These are phyloP conservation scores for Listronotus bonariensis DNA, from an alignment of 1,140 invertebrate species.

Conservation along the genomic window DNA sequence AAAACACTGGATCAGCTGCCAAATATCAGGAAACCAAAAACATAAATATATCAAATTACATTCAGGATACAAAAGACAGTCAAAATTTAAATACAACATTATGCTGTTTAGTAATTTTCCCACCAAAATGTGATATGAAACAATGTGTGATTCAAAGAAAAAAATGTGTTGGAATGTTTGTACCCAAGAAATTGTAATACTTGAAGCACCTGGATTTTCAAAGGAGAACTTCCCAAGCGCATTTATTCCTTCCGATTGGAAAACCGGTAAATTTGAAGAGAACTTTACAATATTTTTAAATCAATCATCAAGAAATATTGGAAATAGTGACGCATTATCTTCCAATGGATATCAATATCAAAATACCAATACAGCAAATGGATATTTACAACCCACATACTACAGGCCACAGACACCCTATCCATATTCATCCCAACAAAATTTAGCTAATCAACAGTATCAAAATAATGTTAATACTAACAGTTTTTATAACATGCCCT, in stretches of 20 bases:
- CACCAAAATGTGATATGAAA: background rate
- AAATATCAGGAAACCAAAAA: no score
- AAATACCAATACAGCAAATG: background rate
- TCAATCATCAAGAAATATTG: background rate
- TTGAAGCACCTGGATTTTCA: background rate
- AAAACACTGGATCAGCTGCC: background rate
- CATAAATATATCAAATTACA: background rate
- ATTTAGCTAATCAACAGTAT: background rate
- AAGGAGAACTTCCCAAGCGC: background rate
- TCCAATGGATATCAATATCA: background rate
- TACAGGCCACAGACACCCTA: background rate
- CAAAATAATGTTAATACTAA: no score
- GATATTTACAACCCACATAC: background rate
- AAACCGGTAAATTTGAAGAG: background rate
- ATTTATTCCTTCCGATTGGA: background rate
- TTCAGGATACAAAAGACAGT: background rate
- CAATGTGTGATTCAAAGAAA: constrained; percentile 1
- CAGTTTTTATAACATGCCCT: background rate
- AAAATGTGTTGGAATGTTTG: constrained; percentile 16
- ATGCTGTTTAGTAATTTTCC: constrained; percentile 12
- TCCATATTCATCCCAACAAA: background rate
- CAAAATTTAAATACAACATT: background rate
- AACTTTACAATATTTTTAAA: background rate
- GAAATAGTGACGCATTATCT: background rate
- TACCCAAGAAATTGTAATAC: background rate